Evolutionary conservation across 2,888 invertebrate species (phyloP).

Genomic region (Muschampia plurimacula): DNA sequence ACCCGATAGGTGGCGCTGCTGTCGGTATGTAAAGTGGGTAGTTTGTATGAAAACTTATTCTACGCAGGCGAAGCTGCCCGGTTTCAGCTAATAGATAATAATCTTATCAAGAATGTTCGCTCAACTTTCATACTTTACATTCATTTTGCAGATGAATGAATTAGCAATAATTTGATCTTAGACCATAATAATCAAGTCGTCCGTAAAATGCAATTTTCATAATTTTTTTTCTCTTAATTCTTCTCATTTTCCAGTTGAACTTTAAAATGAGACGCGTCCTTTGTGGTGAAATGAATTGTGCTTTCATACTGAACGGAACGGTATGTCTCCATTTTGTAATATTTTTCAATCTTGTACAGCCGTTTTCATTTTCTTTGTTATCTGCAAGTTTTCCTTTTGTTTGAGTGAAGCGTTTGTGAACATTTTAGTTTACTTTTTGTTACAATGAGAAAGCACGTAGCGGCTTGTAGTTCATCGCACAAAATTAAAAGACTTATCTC

Average conservation of each 20-base stretch:
- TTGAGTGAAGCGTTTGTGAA: conserved; percentile 22
- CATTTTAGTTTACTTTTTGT: conserved; percentile 7
- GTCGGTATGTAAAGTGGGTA: too few species aligned
- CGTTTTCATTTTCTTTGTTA: conserved; percentile 38
- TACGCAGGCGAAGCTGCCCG: too few species aligned
- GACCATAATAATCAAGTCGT: too few species aligned
- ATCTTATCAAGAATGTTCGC: too few species aligned
- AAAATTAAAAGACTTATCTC: not conserved
- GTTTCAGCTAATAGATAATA: too few species aligned
- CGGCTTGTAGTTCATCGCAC: not conserved
- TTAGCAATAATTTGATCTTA: too few species aligned
- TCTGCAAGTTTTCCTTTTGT: conserved; percentile 28
- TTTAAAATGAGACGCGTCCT: conserved; percentile 12
- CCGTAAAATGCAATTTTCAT: too few species aligned
- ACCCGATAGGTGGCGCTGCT: too few species aligned
- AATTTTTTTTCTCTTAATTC: too few species aligned
- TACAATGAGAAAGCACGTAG: not conserved
- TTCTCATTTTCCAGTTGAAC: conserved; percentile 14
- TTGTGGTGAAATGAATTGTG: conserved; percentile 29
- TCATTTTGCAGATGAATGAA: too few species aligned
- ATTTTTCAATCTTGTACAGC: conserved; percentile 35
- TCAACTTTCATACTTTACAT: too few species aligned
- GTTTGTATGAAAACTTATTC: too few species aligned
- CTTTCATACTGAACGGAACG: conserved; percentile 24
- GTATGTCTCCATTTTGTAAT: conserved; percentile 28